Evolutionary conservation across 1,140 invertebrate species (phyloP).

Genomic region (Zaprionus inermis): DNA sequence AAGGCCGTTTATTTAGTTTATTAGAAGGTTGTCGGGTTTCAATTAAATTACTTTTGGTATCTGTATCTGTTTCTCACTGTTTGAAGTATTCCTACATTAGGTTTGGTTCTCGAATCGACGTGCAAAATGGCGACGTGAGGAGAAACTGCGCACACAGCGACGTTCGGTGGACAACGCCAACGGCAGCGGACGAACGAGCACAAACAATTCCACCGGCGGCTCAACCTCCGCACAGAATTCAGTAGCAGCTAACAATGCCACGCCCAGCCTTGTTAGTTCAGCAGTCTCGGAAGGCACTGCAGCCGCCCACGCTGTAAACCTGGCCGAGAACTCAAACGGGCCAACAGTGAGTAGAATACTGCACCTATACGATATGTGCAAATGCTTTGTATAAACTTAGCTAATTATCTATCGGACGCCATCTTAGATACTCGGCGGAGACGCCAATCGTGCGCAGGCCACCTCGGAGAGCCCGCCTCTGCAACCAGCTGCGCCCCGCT

Average conservation of each 20-base stretch:
- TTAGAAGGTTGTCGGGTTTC: too few species aligned
- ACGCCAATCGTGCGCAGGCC: conserved; percentile 58
- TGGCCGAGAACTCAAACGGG: conserved; percentile 59
- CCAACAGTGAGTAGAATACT: conserved; percentile 54
- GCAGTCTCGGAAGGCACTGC: conserved; percentile 41
- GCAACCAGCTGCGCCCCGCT: conserved; percentile 87
- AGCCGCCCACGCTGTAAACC: conserved; percentile 33
- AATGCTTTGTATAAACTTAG: too few species aligned
- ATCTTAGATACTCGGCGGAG: conserved; percentile 59
- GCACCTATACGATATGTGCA: too few species aligned
- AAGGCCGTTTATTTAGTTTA: too few species aligned
- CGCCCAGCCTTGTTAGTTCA: conserved; percentile 47
- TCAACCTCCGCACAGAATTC: conserved; percentile 34
- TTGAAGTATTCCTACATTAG: conserved; percentile 85
- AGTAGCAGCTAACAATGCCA: conserved; percentile 45
- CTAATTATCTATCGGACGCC: neutral
- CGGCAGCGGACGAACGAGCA: conserved; percentile 48
- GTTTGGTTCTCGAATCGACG: conserved; percentile 99
- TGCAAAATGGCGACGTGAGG: conserved; percentile 99
- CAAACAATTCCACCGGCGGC: conserved; percentile 49
- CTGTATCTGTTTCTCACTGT: neutral
- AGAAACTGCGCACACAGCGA: conserved; percentile 96
- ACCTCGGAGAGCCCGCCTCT: conserved; percentile 86
- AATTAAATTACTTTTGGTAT: too few species aligned
- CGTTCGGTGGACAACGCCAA: conserved; percentile 86